Conservation (phyloP, 2,888 invertebrate species). For the Rhodophaea formosa region DNA sequence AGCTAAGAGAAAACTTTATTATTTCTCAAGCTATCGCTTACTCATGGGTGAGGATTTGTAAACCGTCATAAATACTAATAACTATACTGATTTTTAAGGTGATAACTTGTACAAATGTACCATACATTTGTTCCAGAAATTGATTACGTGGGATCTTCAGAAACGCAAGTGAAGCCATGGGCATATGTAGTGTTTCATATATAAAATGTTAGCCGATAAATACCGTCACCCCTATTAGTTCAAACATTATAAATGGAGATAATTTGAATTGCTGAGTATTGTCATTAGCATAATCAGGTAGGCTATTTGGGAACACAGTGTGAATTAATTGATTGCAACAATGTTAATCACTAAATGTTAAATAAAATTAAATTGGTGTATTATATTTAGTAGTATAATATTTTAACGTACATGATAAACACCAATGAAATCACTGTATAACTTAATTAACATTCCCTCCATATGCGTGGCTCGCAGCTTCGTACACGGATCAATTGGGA, state of each 20-base stretch:
- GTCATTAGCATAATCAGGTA: neutral
- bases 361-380: neutral
- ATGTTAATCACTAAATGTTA: neutral
- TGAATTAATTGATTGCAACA: neutral
- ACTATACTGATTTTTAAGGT: no score
- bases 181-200: neutral
- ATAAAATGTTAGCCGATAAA: neutral
- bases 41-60: no score
- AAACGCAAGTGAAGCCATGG: no score
- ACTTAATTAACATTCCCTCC: neutral
- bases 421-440: neutral
- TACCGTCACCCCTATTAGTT: neutral
- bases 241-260: neutral
- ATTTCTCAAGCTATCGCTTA: no score
- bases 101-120: no score
- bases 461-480: neutral
- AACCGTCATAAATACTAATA: no score
- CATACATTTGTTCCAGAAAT: no score
- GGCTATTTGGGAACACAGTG: neutral
- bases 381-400: no score
- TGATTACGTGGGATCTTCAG: no score
- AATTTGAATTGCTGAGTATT: neutral
- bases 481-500: constrained; percentile 8
- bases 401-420: neutral
- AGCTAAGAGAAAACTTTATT: no score